A percentile compares a stretch with the other conserved stretches of the same genome.
Evolutionary conservation across 2,797 vertebrate genomes (phyloP).

Genomic region (Columba guinea): DNA sequence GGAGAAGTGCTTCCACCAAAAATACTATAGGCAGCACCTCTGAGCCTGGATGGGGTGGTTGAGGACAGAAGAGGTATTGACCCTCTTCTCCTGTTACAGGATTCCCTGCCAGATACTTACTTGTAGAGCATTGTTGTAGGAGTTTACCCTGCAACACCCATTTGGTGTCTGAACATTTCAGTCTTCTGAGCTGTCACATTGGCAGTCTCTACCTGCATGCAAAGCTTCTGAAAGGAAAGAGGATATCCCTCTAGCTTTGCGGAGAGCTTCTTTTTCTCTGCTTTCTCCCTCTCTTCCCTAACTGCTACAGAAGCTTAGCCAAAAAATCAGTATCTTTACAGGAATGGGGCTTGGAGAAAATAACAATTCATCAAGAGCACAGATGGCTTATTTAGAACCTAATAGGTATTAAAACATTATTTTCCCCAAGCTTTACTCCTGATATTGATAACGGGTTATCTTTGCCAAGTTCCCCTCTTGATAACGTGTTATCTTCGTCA

Average conservation of each 20-base stretch:
- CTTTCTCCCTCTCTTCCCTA: neutral
- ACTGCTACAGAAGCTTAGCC: constrained; percentile 24
- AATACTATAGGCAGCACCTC: neutral
- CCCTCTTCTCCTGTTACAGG: neutral
- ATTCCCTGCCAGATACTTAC: neutral
- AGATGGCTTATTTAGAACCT: constrained; percentile 67
- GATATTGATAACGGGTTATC: constrained; percentile 70
- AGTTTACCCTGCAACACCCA: neutral
- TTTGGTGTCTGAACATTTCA: neutral
- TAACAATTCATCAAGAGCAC: constrained; percentile 53
- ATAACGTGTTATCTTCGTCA: constrained; percentile 66
- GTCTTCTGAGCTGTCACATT: neutral
- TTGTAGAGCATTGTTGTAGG: neutral
- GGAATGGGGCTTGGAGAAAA: constrained; percentile 51
- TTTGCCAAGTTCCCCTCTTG: constrained; percentile 68
- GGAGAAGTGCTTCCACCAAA: neutral
- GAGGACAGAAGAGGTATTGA: neutral
- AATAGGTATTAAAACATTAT: constrained; percentile 70
- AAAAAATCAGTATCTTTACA: constrained; percentile 45
- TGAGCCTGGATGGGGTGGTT: neutral
- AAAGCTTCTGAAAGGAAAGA: neutral
- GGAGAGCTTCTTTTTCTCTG: neutral
- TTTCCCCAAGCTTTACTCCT: constrained; percentile 66
- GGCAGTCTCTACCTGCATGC: neutral
- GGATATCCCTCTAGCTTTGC: neutral